phyloP scores from a whole-genome alignment of 1,140 invertebrate species.

The Diprion similis region DNA sequence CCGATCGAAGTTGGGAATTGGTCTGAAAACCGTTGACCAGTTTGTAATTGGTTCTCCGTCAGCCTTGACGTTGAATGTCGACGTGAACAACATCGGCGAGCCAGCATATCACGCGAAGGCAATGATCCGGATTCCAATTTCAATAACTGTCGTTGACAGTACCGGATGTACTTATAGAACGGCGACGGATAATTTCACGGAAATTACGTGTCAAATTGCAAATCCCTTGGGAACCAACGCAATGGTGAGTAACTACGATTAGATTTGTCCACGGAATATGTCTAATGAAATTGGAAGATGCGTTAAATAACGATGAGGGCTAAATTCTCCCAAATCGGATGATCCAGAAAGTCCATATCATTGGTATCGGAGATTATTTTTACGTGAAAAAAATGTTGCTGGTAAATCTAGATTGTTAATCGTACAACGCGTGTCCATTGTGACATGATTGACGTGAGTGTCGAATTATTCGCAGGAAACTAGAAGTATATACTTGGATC shows the following conservation, averaged over 20 bases:
- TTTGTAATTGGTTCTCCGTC: slow-evolving; percentile 51
- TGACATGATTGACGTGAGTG: too few relatives aligned
- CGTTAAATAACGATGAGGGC: background rate
- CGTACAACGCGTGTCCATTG: too few relatives aligned
- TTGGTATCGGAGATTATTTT: too few relatives aligned
- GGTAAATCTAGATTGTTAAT: too few relatives aligned
- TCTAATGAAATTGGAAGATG: background rate
- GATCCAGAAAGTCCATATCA: too few relatives aligned
- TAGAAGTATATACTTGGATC: background rate
- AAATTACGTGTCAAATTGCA: slow-evolving; percentile 41
- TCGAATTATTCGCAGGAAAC: background rate
- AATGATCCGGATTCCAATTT: slow-evolving; percentile 39
- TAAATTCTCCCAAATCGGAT: too few relatives aligned
- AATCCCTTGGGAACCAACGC: slow-evolving; percentile 43
- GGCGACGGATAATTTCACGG: slow-evolving; percentile 20
- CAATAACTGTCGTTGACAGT: slow-evolving; percentile 44
- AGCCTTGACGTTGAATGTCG: slow-evolving; percentile 39
- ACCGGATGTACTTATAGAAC: slow-evolving; percentile 42
- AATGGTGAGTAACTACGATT: background rate
- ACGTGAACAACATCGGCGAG: slow-evolving; percentile 48
- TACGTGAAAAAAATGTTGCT: too few relatives aligned
- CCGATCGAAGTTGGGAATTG: slow-evolving; percentile 34
- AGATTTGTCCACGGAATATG: background rate
- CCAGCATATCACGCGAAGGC: slow-evolving; percentile 50
- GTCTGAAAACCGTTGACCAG: slow-evolving; percentile 31